A percentile compares a stretch with the other conserved stretches of the same genome.
Conservation (phyloP, 2,113 vertebrate species). For the Bos javanicus region DNA sequence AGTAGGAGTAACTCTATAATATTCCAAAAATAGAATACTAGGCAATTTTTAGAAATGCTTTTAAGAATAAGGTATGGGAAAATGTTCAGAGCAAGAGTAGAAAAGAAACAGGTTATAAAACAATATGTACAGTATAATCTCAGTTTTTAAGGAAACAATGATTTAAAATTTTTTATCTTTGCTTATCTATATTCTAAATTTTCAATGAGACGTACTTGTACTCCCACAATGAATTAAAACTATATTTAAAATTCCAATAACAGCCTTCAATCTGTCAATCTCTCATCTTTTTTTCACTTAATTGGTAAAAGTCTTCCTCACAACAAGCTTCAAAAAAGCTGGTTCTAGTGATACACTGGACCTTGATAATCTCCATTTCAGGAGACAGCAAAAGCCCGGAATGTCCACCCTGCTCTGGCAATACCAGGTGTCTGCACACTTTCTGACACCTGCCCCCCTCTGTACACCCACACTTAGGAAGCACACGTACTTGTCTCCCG, state of each 20-base stretch:
- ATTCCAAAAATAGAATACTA: neutral
- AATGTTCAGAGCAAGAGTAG: neutral
- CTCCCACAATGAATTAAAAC: neutral
- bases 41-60: neutral
- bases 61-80: neutral
- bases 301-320: neutral
- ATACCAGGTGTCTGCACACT: rapidly evolving
- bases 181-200: neutral
- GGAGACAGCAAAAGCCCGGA: neutral
- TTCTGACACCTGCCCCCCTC: neutral
- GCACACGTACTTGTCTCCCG: conserved; percentile 92
- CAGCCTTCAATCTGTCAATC: neutral
- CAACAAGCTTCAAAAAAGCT: neutral
- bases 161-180: neutral
- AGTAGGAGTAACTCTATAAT: neutral
- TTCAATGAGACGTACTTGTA: neutral
- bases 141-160: neutral
- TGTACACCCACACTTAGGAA: neutral
- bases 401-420: rapidly evolving
- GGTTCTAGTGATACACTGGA: neutral
- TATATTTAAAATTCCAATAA: neutral
- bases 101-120: neutral
- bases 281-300: neutral
- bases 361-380: neutral
- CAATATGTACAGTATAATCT: neutral